These are phyloP conservation scores for Agrochola lychnidis DNA, from an alignment of 2,888 invertebrate species.

Conservation along the genomic window DNA sequence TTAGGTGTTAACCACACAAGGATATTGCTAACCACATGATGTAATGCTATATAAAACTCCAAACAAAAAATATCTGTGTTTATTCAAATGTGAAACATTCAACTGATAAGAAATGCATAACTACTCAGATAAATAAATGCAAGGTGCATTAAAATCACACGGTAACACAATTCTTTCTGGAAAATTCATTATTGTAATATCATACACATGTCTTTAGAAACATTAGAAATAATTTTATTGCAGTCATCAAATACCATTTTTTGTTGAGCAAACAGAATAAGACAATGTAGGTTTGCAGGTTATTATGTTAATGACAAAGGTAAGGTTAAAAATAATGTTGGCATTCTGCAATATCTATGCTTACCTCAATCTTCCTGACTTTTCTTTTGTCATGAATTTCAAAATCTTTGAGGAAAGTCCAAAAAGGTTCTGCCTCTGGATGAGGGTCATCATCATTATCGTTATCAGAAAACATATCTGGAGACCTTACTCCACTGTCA, in stretches of 20 bases:
- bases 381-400: slow-evolving; percentile 84
- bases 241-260: slow-evolving; percentile 6
- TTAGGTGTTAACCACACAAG: slow-evolving; percentile 18
- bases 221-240: not conserved
- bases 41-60: not conserved
- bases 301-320: slow-evolving; percentile 46
- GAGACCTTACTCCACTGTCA: slow-evolving; percentile 90
- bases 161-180: not conserved
- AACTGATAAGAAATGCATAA: slow-evolving; percentile 39
- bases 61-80: slow-evolving; percentile 5
- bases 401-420: slow-evolving; percentile 83
- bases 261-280: slow-evolving; percentile 6
- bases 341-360: slow-evolving; percentile 35
- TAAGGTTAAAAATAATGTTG: slow-evolving; percentile 36
- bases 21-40: slow-evolving; percentile 10
- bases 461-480: slow-evolving; percentile 93
- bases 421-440: slow-evolving; percentile 78
- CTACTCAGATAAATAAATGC: slow-evolving; percentile 9
- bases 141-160: slow-evolving; percentile 19
- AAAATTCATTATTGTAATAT: not conserved
- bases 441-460: slow-evolving; percentile 81
- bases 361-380: slow-evolving; percentile 85
- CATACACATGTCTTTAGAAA: not conserved
- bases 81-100: slow-evolving; percentile 4
- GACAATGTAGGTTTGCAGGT: slow-evolving; percentile 23